Evolutionary conservation across 2,888 invertebrate species (phyloP).

Genomic region (Aporophyla lueneburgensis): DNA sequence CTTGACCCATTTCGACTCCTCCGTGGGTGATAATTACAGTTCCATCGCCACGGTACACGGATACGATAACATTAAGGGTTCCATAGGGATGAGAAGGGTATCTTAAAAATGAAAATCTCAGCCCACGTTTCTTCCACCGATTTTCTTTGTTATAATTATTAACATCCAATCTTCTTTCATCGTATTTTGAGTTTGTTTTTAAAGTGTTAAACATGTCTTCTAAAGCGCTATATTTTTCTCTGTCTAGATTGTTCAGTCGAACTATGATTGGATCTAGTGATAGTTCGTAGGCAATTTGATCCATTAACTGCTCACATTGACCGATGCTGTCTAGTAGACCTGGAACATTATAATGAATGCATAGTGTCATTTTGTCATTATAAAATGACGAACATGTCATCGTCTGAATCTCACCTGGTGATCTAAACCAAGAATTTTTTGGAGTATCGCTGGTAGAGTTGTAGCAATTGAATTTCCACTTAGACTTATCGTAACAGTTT

Average conservation of each 20-base stretch:
- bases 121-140: slow-evolving; percentile 93
- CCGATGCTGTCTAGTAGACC: slow-evolving; percentile 86
- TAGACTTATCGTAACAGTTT: slow-evolving; percentile 75
- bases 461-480: slow-evolving; percentile 74
- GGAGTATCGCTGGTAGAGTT: slow-evolving; percentile 76
- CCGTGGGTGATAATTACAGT: slow-evolving; percentile 92
- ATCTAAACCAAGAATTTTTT: slow-evolving; percentile 77
- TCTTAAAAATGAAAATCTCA: slow-evolving; percentile 91
- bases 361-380: no score
- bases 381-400: no score
- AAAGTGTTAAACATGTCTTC: slow-evolving; percentile 88
- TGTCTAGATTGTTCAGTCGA: slow-evolving; percentile 87
- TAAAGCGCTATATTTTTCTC: slow-evolving; percentile 69
- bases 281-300: slow-evolving; percentile 90
- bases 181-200: slow-evolving; percentile 88
- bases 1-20: slow-evolving; percentile 93
- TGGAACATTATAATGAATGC: no score
- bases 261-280: slow-evolving; percentile 91
- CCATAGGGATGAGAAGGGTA: slow-evolving; percentile 69
- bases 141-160: slow-evolving; percentile 91
- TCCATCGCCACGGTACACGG: slow-evolving; percentile 92
- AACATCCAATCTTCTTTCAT: slow-evolving; percentile 84
- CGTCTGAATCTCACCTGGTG: slow-evolving; percentile 72
- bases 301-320: slow-evolving; percentile 91
- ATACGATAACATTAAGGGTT: slow-evolving; percentile 87